Evolutionary conservation across 2,888 invertebrate species (phyloP), one percentile per base, ranked within the genome.

Genomic region (Bursaphelenchus okinawaensis): DNA sequence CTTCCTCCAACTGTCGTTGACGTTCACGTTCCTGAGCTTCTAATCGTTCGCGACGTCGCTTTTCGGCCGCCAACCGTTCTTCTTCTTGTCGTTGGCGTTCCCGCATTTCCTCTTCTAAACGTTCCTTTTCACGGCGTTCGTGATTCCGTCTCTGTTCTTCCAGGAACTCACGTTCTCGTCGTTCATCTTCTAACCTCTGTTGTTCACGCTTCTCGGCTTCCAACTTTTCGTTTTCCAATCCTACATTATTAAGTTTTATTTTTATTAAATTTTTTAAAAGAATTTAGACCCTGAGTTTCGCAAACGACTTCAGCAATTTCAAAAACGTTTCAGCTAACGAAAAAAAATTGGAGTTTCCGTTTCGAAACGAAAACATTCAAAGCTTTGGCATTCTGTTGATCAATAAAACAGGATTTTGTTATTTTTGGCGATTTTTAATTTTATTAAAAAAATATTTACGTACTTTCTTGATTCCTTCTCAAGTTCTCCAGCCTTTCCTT

Each of bases 131-230:
- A 8, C 73, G 68, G n/a, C 73, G 71, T 55, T 79, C 76, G 54
- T 72, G 71, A 56, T 71, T 72, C 52, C 74, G 67, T 62, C 64
- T 61, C 26, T 68, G 66, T 6, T 77, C 80, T n/a, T 78, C 80
- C 6, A 78, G 31, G n/a, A 80, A 70, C 52, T 80, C 80, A 8
- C 66, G 52, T 56, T 79, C 79, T 9, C 79, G 62, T 1, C 75
- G 70, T 27, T 76, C 68, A 57, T 80, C 80, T 52, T 76, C 66
- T 26, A 76, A 73, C 50, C 79, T 63, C 63, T 81, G 76, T 63
- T 81, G 77, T 51, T 80, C 80, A 0, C 72, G 62, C n/a, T 80
- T 73, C 52, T 79, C 71, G 31, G 72, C 61, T 55, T 80, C 80
- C 23, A 80, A 57, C 22, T 79, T 68, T 28, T 80, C 79, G 7